Conservation (phyloP, 2,113 vertebrate genomes). For the Crotalus horridus region DNA sequence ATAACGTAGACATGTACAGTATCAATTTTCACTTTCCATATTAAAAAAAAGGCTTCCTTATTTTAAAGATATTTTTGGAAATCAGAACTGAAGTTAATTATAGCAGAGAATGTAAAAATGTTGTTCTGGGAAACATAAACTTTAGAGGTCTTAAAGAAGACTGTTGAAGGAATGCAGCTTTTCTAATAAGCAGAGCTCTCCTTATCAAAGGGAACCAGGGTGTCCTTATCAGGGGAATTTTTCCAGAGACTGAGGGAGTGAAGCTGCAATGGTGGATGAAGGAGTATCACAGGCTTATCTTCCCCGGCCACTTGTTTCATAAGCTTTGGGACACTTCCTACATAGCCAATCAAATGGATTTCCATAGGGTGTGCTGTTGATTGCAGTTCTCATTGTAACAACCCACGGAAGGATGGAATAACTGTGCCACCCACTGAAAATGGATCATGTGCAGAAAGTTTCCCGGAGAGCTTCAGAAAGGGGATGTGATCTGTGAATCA, state of each 20-base stretch:
- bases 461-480: neutral
- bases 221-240: neutral
- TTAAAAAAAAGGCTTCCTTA: neutral
- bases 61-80: neutral
- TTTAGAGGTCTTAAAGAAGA: neutral
- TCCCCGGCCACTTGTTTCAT: neutral
- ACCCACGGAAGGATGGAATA: neutral
- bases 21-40: neutral
- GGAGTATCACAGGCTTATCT: slow-evolving; percentile 43
- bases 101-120: neutral
- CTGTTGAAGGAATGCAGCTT: neutral
- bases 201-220: slow-evolving; percentile 20
- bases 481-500: neutral
- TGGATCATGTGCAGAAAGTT: neutral
- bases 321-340: neutral
- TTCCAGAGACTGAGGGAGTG: neutral
- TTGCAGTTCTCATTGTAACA: slow-evolving; percentile 8
- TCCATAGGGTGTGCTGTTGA: neutral
- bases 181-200: neutral
- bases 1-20: neutral
- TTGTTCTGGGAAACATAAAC: neutral
- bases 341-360: neutral
- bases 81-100: neutral
- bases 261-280: neutral
- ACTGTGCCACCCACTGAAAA: neutral